A percentile compares a stretch with the other conserved stretches of the same genome.
phyloP scores from a whole-genome alignment of 2,113 vertebrate genomes.

The Dinomys branickii region DNA sequence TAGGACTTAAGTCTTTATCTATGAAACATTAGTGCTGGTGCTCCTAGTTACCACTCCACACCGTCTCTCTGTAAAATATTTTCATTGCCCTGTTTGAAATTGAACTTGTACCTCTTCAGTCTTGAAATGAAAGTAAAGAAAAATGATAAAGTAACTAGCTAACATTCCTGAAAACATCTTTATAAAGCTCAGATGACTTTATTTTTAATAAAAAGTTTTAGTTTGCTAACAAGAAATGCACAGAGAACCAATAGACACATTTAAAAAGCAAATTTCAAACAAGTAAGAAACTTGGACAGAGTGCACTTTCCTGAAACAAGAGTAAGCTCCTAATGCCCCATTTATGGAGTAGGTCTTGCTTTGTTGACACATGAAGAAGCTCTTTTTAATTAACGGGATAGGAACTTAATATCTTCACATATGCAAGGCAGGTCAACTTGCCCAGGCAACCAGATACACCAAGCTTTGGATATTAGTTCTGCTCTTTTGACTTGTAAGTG shows the following conservation, averaged over 20 bases:
- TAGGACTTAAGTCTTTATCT: not conserved
- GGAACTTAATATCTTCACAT: conserved; percentile 90
- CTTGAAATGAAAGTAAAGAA: conserved; percentile 19
- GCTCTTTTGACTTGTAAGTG: conserved; percentile 80
- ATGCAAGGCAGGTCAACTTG: conserved; percentile 83
- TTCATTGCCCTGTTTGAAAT: not conserved
- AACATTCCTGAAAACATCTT: not conserved
- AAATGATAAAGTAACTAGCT: not conserved
- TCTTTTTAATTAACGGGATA: conserved; percentile 89
- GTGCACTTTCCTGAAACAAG: conserved; percentile 79
- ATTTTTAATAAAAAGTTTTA: conserved; percentile 34
- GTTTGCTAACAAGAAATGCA: conserved; percentile 54
- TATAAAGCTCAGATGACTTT: not conserved
- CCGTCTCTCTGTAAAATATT: not conserved
- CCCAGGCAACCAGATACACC: conserved; percentile 86
- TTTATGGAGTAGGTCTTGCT: conserved; percentile 82
- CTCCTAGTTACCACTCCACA: not conserved
- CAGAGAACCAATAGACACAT: conserved; percentile 61
- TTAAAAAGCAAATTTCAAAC: conserved; percentile 69
- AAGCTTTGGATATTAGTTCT: conserved; percentile 84
- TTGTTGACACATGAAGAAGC: conserved; percentile 85
- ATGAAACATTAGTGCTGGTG: not conserved
- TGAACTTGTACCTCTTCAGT: not conserved
- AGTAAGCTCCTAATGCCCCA: conserved; percentile 82
- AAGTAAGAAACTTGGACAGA: conserved; percentile 73